Conservation (phyloP, 2,113 vertebrate genomes). For the Rhea americana region DNA sequence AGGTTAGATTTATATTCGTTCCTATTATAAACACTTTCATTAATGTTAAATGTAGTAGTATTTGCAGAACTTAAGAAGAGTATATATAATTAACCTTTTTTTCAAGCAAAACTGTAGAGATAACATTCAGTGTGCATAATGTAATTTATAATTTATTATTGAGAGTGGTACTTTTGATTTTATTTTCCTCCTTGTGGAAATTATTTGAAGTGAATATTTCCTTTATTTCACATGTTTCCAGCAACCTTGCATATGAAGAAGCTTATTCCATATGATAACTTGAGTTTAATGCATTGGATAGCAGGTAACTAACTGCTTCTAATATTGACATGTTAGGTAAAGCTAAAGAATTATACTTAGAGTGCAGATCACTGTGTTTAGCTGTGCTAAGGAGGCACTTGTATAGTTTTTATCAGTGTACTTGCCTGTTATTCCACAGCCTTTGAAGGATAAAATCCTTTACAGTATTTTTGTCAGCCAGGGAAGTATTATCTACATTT, state of each 20-base stretch:
- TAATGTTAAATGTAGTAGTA: background rate
- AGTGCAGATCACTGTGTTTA: background rate
- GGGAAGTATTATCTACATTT: background rate
- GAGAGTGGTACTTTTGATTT: background rate
- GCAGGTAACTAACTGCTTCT: background rate
- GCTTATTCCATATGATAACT: background rate
- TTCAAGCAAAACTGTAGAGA: background rate
- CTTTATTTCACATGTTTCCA: background rate
- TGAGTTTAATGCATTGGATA: background rate
- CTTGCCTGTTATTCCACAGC: background rate
- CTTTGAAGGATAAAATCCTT: background rate
- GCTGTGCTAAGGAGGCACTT: background rate
- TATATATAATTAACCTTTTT: background rate
- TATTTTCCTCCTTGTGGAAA: background rate
- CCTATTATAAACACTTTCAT: background rate
- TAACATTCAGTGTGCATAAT: background rate
- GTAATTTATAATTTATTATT: background rate
- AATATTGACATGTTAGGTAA: background rate
- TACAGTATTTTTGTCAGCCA: background rate
- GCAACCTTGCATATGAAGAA: background rate
- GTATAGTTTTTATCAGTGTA: background rate
- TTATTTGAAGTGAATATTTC: background rate
- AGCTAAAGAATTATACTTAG: background rate
- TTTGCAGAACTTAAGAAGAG: background rate
- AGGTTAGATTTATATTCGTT: background rate